These are phyloP conservation scores for Pionites leucogaster DNA, from an alignment of 2,113 vertebrate species.

Conservation along the genomic window DNA sequence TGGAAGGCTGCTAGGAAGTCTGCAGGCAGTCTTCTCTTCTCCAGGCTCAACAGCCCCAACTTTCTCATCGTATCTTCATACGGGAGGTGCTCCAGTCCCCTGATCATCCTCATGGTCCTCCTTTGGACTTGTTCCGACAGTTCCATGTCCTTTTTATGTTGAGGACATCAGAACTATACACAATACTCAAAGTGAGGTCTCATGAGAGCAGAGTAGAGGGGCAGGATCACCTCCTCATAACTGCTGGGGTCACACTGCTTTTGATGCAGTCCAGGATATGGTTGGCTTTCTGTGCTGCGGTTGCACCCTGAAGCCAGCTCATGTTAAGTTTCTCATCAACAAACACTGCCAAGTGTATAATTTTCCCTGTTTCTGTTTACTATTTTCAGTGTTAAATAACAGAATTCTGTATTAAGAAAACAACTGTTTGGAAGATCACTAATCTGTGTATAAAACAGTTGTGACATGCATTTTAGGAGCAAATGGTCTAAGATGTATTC, in stretches of 20 bases:
- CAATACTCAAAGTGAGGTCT: no score
- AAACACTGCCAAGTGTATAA: background rate
- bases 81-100: no score
- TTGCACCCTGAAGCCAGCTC: background rate
- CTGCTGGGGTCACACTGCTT: background rate
- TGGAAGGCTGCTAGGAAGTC: no score
- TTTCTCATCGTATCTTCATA: no score
- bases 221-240: background rate
- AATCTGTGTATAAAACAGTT: background rate
- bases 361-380: background rate
- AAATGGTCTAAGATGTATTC: background rate
- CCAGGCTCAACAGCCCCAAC: no score
- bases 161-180: no score
- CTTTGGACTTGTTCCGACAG: no score
- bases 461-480: background rate
- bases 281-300: background rate
- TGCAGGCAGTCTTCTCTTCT: no score
- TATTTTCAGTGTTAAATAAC: background rate
- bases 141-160: no score
- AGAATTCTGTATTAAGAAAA: background rate
- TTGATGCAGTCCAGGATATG: background rate
- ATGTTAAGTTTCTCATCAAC: background rate
- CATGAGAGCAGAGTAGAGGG: no score
- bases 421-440: background rate
- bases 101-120: no score